A percentile compares a stretch with the other conserved stretches of the same genome.
Conservation (phyloP, 2,113 vertebrate genomes). For the Saccopteryx leptura region DNA sequence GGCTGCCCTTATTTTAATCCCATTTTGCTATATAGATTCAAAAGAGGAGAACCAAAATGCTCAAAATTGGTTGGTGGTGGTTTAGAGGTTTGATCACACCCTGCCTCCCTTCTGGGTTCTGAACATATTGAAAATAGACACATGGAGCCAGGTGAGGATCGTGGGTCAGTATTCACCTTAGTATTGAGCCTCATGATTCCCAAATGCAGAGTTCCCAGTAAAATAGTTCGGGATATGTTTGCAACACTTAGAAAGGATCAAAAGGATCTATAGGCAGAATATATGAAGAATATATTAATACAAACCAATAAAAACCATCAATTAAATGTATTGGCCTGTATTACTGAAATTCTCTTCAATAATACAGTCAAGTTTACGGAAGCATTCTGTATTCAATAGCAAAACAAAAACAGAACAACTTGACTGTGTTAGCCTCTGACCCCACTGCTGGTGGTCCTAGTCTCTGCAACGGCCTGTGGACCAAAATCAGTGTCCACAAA, state of each 20-base stretch:
- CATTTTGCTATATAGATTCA: neutral
- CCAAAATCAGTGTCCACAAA: neutral
- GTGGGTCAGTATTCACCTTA: neutral
- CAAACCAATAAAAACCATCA: conserved; percentile 30
- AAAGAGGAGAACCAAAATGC: neutral
- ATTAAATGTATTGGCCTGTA: neutral
- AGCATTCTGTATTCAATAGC: neutral
- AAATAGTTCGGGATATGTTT: neutral
- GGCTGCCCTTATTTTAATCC: neutral
- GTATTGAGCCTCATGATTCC: neutral
- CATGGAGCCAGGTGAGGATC: neutral
- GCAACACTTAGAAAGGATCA: neutral
- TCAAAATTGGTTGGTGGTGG: neutral
- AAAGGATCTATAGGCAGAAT: neutral
- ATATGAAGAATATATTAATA: neutral
- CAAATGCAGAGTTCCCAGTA: neutral
- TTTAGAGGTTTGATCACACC: neutral
- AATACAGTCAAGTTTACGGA: neutral
- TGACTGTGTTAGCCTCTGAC: neutral
- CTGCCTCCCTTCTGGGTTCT: neutral
- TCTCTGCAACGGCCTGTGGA: neutral
- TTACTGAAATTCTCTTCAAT: neutral
- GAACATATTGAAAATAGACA: neutral
- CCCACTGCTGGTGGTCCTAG: neutral
- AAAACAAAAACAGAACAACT: neutral